phyloP scores from a whole-genome alignment of 2,113 vertebrate species.

The Callospermophilus lateralis region DNA sequence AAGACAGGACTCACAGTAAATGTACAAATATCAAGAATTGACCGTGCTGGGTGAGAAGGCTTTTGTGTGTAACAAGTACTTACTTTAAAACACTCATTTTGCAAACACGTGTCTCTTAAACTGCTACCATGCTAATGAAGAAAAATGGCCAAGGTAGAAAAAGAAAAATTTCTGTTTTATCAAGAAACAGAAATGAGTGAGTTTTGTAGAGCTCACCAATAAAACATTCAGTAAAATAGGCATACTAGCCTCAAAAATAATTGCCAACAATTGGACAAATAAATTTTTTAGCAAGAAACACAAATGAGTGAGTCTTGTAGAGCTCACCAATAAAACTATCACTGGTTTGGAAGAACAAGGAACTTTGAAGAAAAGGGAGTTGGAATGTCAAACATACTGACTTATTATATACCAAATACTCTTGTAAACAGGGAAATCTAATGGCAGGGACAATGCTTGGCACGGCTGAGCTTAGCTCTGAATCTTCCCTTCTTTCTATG shows the following conservation, averaged over 20 bases:
- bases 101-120: constrained; percentile 11
- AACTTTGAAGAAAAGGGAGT: background rate
- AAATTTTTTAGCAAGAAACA: background rate
- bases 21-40: constrained; percentile 25
- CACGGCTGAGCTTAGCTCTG: background rate
- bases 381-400: background rate
- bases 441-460: background rate
- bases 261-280: background rate
- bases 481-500: background rate
- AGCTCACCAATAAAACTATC: background rate
- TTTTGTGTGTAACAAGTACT: background rate
- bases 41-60: constrained; percentile 52
- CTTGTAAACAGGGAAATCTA: background rate
- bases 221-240: background rate
- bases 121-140: background rate
- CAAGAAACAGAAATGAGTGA: background rate
- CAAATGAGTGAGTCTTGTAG: background rate
- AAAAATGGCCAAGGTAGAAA: background rate
- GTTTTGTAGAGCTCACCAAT: background rate
- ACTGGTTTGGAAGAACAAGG: background rate
- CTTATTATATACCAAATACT: background rate
- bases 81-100: constrained; percentile 39
- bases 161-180: background rate
- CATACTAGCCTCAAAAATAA: background rate
- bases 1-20: background rate